Evolutionary conservation across 2,888 invertebrate species (phyloP), one percentile per base, ranked within the genome.

Genomic region (Drosophila colorata): DNA sequence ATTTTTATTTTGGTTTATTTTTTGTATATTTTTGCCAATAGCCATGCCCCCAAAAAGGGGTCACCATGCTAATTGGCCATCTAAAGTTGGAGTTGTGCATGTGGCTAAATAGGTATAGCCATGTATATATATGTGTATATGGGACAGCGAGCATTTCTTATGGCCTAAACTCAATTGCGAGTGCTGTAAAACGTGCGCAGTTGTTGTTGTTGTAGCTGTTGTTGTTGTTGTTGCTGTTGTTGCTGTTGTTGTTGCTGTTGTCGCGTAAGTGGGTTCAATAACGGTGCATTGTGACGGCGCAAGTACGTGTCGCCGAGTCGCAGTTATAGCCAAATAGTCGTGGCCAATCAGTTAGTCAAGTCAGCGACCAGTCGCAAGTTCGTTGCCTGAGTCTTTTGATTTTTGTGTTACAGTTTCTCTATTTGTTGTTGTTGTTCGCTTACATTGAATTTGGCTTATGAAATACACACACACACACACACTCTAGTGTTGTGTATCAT

Each of bases 221-320:
- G 28, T 14, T 41, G 48, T 31, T 52, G 52, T 43, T 41, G 47
- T 38, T 18, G 37, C 25, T 58, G 64, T 77, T 64, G 68, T 67
- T 49, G 48, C 46, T 56, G 38, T 53, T 53, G 35, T 35, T 49
- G 56, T 14, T 18, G 37, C 25, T 58, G 61, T 78, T 64, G 68
- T 65, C 52, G 48, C 46, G 65, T 69, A 78, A 78, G 68, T 82
- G 77, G 82, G 85, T 79, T 85, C 82, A 82, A 85, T 83, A 83
- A 83, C 83, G 80, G 83, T 86, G 83, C 86, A 86, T 83, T 82
- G 72, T 80, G 79, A 33, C 61, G 56, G 43, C 18, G 33, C 65
- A 72, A 61, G 75, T 85, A 81, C 82, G 79, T 78, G 78, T 28
- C 28, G 28, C 28, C 28, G 28, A 8, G 28, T 2, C 28, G 28